Evolutionary conservation across 1,140 invertebrate species (phyloP).

Genomic region (Bactericera cockerelli): DNA sequence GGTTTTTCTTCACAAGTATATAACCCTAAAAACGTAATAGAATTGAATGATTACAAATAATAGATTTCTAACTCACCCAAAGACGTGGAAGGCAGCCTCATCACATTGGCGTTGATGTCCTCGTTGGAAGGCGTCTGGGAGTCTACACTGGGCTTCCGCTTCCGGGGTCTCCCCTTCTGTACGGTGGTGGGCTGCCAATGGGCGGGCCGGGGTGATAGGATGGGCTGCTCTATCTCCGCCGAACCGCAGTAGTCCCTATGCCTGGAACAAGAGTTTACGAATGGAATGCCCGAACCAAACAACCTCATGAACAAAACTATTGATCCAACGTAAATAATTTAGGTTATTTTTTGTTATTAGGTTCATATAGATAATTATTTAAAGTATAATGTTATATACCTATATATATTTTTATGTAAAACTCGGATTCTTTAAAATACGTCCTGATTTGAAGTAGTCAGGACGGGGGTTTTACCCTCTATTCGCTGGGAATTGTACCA

Average conservation of each 20-base stretch:
- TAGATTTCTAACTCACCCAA: slow-evolving; percentile 47
- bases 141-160: slow-evolving; percentile 48
- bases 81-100: slow-evolving; percentile 51
- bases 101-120: slow-evolving; percentile 37
- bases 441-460: no score
- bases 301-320: slow-evolving; percentile 31
- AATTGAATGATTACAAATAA: no score
- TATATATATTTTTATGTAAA: no score
- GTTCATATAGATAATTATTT: no score
- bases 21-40: not conserved
- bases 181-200: slow-evolving; percentile 34
- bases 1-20: not conserved
- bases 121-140: slow-evolving; percentile 28
- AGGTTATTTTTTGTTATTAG: no score
- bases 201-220: slow-evolving; percentile 41
- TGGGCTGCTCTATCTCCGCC: slow-evolving; percentile 29
- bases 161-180: slow-evolving; percentile 69
- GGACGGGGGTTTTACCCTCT: no score
- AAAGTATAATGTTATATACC: no score
- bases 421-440: no score
- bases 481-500: no score
- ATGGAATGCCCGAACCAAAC: slow-evolving; percentile 4
- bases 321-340: no score
- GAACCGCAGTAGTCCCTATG: slow-evolving; percentile 23
- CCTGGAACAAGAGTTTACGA: not conserved